phyloP scores from a whole-genome alignment of 2,888 invertebrate genomes.

The Drepanosiphum platanoidis region DNA sequence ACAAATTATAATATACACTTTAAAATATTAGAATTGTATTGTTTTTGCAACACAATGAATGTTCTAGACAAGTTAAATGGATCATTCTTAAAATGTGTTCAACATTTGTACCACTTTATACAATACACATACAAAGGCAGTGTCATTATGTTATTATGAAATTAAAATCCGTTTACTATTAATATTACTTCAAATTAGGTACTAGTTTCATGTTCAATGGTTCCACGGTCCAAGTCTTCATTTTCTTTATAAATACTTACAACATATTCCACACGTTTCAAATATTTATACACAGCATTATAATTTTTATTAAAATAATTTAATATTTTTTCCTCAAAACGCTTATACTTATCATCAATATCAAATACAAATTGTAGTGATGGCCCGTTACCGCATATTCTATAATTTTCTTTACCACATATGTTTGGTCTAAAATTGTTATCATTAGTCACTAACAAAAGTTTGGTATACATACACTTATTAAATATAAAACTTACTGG shows the following conservation, averaged over 20 bases:
- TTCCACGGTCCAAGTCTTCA: conserved; percentile 1
- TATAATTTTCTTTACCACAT: conserved; percentile 4
- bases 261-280: conserved; percentile 33
- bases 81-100: background rate
- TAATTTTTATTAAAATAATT: conserved; percentile 23
- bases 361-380: conserved; percentile 43
- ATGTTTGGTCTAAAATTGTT: conserved; percentile 3
- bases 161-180: background rate
- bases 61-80: background rate
- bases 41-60: background rate
- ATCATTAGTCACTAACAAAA: background rate
- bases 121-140: background rate
- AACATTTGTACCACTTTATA: background rate
- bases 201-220: conserved; percentile 37
- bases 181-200: background rate
- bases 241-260: conserved; percentile 35
- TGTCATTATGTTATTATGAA: too few relatives aligned
- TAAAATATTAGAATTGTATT: too few relatives aligned
- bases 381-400: conserved; percentile 10
- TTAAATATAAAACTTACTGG: background rate
- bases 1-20: too few relatives aligned
- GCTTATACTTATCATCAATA: conserved; percentile 25
- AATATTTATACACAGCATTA: conserved; percentile 29
- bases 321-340: background rate
- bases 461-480: background rate